Evolutionary conservation across 2,113 vertebrate species (phyloP).

Genomic region (Collichthys lucidus): DNA sequence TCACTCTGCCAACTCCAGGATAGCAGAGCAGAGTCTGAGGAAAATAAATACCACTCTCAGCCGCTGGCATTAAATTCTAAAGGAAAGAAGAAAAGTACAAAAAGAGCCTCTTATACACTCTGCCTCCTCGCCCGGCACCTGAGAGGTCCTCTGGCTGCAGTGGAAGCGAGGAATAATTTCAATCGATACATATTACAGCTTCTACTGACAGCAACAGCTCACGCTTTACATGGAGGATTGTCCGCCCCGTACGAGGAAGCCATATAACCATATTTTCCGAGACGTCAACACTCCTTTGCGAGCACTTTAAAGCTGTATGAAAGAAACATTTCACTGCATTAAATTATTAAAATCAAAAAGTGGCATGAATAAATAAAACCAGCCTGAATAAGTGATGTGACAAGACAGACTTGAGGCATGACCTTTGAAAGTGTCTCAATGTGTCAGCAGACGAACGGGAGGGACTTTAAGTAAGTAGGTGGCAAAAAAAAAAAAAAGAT

Average conservation of each 20-base stretch:
- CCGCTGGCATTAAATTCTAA: slow-evolving; percentile 86
- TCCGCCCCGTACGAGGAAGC: slow-evolving; percentile 23
- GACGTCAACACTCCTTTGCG: slow-evolving; percentile 45
- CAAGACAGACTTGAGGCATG: slow-evolving; percentile 76
- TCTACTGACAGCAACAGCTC: slow-evolving; percentile 66
- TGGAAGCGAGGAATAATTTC: slow-evolving; percentile 67
- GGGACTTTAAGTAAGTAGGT: slow-evolving; percentile 51
- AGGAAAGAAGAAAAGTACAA: slow-evolving; percentile 74
- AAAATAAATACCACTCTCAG: slow-evolving; percentile 97
- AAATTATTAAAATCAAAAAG: slow-evolving; percentile 83
- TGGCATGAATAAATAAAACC: slow-evolving; percentile 83
- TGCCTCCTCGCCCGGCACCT: slow-evolving; percentile 51
- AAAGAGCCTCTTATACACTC: slow-evolving; percentile 66
- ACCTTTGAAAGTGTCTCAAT: slow-evolving; percentile 77
- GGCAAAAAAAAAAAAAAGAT: not conserved
- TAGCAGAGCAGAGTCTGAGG: slow-evolving; percentile 95
- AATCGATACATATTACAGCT: slow-evolving; percentile 62
- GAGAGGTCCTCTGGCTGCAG: slow-evolving; percentile 64
- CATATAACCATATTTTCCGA: slow-evolving; percentile 54
- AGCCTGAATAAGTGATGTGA: slow-evolving; percentile 81
- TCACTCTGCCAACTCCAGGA: slow-evolving; percentile 98
- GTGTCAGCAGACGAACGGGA: slow-evolving; percentile 60
- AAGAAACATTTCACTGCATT: slow-evolving; percentile 79
- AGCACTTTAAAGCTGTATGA: slow-evolving; percentile 75
- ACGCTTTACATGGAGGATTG: slow-evolving; percentile 44